Evolutionary conservation across 2,113 vertebrate species (phyloP), one percentile per base, ranked within the genome.

Genomic region (Damaliscus lunatus): DNA sequence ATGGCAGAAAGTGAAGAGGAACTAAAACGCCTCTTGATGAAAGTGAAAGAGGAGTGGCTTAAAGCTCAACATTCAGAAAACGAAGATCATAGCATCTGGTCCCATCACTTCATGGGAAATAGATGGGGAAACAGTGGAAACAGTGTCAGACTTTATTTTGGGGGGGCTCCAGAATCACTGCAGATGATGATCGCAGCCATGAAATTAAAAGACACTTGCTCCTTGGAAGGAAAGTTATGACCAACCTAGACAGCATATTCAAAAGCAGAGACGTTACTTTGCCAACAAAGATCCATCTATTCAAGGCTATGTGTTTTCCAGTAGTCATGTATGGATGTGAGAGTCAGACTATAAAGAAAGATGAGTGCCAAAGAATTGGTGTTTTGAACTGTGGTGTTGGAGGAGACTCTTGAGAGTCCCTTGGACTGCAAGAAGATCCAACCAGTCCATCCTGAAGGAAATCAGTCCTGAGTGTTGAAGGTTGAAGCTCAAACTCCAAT

Each of bases 311-410:
- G 16, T 4, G n/a, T 67, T 67, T n/a, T n/a, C 62, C 33, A n/a
- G 4, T 67, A 7, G 31, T n/a, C 33, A n/a, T 67, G 16, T n/a
- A 19, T n/a, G 33, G 2, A 67, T 67, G 16, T 19, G 33, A 67
- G 8, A n/a, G 2, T 67, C n/a, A 16, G 16, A 21, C 64, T n/a
- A n/a, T 36, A 67, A 67, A 67, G 33, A 67, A 67, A n/a, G 16
- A 4, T 67, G 33, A 67, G 33, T 5, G 4, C 64, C 0, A 0
- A 36, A n/a, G 64, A 21, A 67, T 19, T n/a, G 33, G 1, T 19
- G 33, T 7, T 67, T 67, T n/a, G 33, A 67, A 67, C 33, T 19
- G 64, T 0, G 8, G 16, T 67, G 64, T 67, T 67, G 33, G 33
- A 67, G 16, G 17, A 67, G 64, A n/a, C 64, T 67, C 8, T 67